Evolutionary conservation across 1,140 invertebrate species (phyloP), one percentile per base, ranked within the genome.

Genomic region (Oryctes rhinoceros): DNA sequence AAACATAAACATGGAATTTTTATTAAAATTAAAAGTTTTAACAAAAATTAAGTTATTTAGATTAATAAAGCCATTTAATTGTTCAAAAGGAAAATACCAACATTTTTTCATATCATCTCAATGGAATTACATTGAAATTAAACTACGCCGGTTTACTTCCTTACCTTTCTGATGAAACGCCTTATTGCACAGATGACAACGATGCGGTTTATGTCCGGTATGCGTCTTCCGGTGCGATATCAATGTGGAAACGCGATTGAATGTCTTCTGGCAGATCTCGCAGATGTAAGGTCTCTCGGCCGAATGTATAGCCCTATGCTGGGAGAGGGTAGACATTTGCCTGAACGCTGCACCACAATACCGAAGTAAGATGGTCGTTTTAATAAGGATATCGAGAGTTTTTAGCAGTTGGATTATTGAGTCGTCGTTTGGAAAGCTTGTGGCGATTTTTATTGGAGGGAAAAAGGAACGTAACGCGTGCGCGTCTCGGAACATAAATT

Each of bases 191-290:
- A 94, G 86, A 84, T 93, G 90, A 85, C 93, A 94, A 81, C 90
- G 91, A 87, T 94, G 93, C 1, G 92, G 92, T 84, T 94, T 94
- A 80, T 92, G 89, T 71, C 92, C 91, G 4, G 91, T 93, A 84
- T 94, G 94, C 10, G 92, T 94, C 88, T 94, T 94, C 78, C 92
- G 90, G 83, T 94, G 94, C 1, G 93, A 94, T 84, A 94, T 94
- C 80, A 94, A 87, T 1, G 93, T 94, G 4, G 93, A 94, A 11
- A 94, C 92, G 78, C 93, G 90, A 85, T 94, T 94, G 86, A 94
- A 94, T 11, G 92, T 94, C 87, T 94, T 94, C 83, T 92, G 91
- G 87, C 93, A 94, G 44, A 93, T 90, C 85, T 93, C 92, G 83
- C 93, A 94, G 53, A 92, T 89, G 84, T 94, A 94, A 10, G 93